A percentile compares a stretch with the other conserved stretches of the same genome.
These are phyloP conservation scores for Aramus guarauna DNA, from an alignment of 2,113 vertebrate genomes.

Conservation along the genomic window DNA sequence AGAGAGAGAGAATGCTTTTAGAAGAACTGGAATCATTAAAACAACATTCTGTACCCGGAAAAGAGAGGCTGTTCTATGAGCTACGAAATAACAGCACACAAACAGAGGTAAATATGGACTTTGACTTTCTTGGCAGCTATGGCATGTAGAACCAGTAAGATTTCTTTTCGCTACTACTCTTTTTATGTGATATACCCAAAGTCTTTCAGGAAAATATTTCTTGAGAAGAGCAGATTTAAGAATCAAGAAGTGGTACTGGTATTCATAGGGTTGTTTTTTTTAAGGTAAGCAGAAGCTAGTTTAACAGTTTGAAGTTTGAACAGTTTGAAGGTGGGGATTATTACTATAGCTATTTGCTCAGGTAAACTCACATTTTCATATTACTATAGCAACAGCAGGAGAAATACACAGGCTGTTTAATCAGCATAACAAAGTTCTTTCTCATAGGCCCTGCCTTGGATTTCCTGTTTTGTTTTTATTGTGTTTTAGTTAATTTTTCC, in stretches of 20 bases:
- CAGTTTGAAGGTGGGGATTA: neutral
- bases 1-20: conserved; percentile 78
- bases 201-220: neutral
- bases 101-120: conserved; percentile 78
- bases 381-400: conserved; percentile 78
- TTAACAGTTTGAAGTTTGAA: neutral
- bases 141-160: neutral
- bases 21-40: conserved; percentile 77
- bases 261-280: neutral
- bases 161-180: neutral
- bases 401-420: conserved; percentile 2
- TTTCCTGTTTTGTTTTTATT: conserved; percentile 1
- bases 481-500: neutral
- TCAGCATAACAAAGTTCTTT: conserved; percentile 38
- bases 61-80: conserved; percentile 63
- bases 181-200: neutral
- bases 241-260: conserved; percentile 45
- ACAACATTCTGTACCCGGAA: conserved; percentile 57
- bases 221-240: neutral
- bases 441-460: conserved; percentile 2
- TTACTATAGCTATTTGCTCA: neutral
- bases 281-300: conserved; percentile 23
- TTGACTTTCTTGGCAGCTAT: conserved; percentile 22
- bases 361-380: conserved; percentile 68
- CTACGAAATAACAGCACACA: conserved; percentile 75